Evolutionary conservation across 1,140 invertebrate species (phyloP).

Genomic region (Drosophila sulfurigaster): DNA sequence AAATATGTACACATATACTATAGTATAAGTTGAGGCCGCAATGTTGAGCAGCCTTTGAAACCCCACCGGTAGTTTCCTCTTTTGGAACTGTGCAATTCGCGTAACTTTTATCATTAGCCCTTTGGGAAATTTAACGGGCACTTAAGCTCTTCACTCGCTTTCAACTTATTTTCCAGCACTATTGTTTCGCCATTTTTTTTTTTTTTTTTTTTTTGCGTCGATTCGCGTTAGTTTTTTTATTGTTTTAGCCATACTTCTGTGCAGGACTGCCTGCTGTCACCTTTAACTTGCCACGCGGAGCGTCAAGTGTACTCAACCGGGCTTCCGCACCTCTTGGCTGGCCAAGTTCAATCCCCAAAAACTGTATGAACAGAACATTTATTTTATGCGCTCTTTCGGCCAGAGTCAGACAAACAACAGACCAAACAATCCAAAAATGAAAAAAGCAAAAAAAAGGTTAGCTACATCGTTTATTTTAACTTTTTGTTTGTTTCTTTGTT

Average conservation of each 20-base stretch:
- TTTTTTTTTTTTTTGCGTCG: conserved; percentile 14
- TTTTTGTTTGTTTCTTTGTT: conserved; percentile 49
- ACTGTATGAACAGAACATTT: conserved; percentile 59
- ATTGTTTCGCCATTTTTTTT: conserved; percentile 74
- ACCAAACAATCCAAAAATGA: conserved; percentile 35
- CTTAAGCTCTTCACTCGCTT: conserved; percentile 79
- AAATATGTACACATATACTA: not conserved
- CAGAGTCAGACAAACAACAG: conserved; percentile 28
- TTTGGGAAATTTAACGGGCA: conserved; percentile 82
- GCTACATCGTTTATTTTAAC: conserved; percentile 71
- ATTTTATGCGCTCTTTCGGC: conserved; percentile 72
- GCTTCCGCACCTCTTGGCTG: conserved; percentile 31
- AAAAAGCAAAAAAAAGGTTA: conserved; percentile 54
- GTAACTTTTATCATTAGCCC: conserved; percentile 83
- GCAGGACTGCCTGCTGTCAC: conserved; percentile 59
- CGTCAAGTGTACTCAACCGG: conserved; percentile 41
- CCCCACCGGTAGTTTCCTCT: not conserved
- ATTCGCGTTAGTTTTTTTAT: conserved; percentile 36
- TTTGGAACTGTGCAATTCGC: conserved; percentile 54
- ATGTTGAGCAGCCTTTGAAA: not conserved
- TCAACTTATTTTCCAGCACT: conserved; percentile 73
- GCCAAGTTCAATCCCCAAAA: conserved; percentile 11
- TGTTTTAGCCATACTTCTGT: conserved; percentile 38
- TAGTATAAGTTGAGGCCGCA: conserved; percentile 3
- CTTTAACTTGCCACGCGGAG: conserved; percentile 59